These are phyloP conservation scores for Baryphthengus martii DNA, from an alignment of 2,113 vertebrate species.

Conservation along the genomic window DNA sequence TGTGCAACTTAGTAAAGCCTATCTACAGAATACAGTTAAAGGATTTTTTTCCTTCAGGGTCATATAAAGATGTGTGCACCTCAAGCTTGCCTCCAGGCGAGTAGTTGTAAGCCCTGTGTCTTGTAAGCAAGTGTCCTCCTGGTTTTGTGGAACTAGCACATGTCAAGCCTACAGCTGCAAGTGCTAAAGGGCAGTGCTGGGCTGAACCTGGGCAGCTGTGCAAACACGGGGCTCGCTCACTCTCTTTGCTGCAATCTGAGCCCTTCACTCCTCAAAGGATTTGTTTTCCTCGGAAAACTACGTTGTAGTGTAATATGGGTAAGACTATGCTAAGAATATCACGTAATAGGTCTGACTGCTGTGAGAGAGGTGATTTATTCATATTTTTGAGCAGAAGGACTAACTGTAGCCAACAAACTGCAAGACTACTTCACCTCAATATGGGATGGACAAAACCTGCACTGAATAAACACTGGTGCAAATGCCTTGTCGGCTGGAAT, in stretches of 20 bases:
- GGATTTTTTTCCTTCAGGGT: neutral
- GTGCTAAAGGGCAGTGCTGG: neutral
- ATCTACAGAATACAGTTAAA: neutral
- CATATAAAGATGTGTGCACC: neutral
- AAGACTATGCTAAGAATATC: neutral
- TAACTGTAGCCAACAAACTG: neutral
- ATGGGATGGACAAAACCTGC: fast-evolving
- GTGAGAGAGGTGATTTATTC: neutral
- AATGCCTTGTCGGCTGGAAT: neutral
- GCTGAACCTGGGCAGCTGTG: slow-evolving; percentile 14
- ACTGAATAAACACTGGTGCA: neutral
- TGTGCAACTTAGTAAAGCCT: neutral
- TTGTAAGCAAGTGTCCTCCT: neutral
- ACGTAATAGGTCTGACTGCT: neutral
- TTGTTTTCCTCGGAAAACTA: slow-evolving; percentile 14
- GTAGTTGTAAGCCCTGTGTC: neutral
- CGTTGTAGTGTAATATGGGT: neutral
- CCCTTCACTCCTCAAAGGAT: slow-evolving; percentile 14
- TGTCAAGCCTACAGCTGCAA: neutral
- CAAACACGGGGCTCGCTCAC: neutral
- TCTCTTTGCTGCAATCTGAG: slow-evolving; percentile 27
- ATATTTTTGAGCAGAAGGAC: too few relatives aligned
- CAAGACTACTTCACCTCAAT: neutral
- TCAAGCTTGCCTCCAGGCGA: neutral
- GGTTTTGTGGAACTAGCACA: neutral